These are phyloP conservation scores for Aphidius colemani DNA, from an alignment of 2,888 invertebrate genomes.

Conservation along the genomic window DNA sequence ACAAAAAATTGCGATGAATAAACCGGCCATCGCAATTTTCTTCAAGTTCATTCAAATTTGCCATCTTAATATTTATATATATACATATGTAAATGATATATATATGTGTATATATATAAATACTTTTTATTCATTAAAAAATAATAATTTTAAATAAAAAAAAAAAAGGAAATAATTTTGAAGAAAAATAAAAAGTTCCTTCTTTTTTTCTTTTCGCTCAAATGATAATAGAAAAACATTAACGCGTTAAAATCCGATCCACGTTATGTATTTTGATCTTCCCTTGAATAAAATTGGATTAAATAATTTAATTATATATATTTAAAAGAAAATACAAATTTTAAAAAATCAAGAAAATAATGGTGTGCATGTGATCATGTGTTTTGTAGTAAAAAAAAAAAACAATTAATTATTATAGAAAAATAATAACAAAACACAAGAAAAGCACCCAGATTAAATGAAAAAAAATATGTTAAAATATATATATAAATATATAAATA, in stretches of 20 bases:
- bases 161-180: too few species aligned
- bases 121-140: too few species aligned
- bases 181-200: too few species aligned
- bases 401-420: conserved; percentile 1
- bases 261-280: conserved; percentile 12
- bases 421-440: conserved; percentile 23
- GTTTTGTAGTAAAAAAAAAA: conserved; percentile 34
- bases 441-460: conserved; percentile 33
- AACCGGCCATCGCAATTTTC: too few species aligned
- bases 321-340: conserved; percentile 5
- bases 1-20: not conserved
- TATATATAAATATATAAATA: conserved; percentile 18
- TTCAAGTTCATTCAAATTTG: too few species aligned
- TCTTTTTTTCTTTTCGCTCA: conserved; percentile 3
- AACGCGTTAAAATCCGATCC: conserved; percentile 24
- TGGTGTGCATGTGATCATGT: conserved; percentile 41
- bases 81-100: too few species aligned
- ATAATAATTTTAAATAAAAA: too few species aligned
- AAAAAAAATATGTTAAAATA: conserved; percentile 15
- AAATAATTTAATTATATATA: not conserved
- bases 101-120: too few species aligned
- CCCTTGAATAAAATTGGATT: conserved; percentile 23
- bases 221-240: conserved; percentile 9
- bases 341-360: conserved; percentile 22
- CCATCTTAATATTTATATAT: too few species aligned